Evolutionary conservation across 2,888 invertebrate genomes (phyloP).

Genomic region (Euplagia quadripunctaria): DNA sequence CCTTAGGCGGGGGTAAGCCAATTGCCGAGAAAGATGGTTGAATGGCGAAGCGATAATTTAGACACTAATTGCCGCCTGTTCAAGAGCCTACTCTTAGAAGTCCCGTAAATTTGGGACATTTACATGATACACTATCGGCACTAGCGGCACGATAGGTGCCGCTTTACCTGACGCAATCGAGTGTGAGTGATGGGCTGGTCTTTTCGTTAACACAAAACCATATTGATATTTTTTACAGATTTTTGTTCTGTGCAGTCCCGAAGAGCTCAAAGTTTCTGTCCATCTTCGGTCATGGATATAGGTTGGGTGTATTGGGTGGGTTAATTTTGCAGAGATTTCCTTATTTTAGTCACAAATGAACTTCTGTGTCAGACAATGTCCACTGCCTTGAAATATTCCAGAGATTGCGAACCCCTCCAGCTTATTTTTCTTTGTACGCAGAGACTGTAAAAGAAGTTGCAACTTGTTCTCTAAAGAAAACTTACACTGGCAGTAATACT

Average conservation of each 20-base stretch:
- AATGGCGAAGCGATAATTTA: not conserved
- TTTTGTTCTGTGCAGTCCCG: not conserved
- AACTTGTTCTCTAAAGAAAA: too few relatives aligned
- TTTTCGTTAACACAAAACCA: too few relatives aligned
- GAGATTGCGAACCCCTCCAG: not conserved
- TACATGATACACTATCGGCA: not conserved
- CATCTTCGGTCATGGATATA: not conserved
- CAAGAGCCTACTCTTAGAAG: not conserved
- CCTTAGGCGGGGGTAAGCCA: too few relatives aligned
- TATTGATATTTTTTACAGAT: not conserved
- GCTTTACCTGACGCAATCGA: not conserved
- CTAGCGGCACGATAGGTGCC: too few relatives aligned
- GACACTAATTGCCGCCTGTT: not conserved
- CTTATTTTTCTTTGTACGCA: not conserved
- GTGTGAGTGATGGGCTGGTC: not conserved
- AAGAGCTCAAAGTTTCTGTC: not conserved
- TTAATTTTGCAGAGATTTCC: too few relatives aligned
- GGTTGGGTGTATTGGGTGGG: too few relatives aligned
- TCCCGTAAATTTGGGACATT: not conserved
- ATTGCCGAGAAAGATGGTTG: not conserved
- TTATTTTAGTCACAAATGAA: too few relatives aligned
- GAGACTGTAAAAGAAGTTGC: too few relatives aligned
- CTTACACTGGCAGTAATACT: too few relatives aligned
- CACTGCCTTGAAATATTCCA: not conserved
- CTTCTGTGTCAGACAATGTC: not conserved